Conservation (phyloP, 2,797 vertebrate genomes). For the Garrulus glandarius region DNA sequence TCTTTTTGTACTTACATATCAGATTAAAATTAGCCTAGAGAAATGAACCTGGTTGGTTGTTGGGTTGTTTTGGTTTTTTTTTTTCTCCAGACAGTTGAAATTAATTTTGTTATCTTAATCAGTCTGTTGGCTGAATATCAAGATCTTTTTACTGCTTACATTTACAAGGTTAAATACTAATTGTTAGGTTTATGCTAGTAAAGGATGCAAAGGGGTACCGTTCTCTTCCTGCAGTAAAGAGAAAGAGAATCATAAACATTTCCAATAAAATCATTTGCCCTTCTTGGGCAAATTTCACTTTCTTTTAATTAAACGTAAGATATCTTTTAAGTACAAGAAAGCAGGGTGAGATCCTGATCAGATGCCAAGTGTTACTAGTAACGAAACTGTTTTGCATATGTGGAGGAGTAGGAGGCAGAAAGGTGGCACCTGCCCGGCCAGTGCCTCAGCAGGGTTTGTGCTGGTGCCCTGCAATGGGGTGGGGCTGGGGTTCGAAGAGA, state of each 20-base stretch:
- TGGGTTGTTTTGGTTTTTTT: not conserved
- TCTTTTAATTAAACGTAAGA: not conserved
- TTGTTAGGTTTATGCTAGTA: not conserved
- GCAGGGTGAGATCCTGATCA: not conserved
- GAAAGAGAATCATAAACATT: not conserved
- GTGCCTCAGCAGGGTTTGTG: rapidly evolving
- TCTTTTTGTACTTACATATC: not conserved
- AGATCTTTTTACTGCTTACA: not conserved
- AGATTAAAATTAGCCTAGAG: not conserved
- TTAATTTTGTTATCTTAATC: not conserved
- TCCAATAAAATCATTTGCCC: not conserved
- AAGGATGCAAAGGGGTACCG: rapidly evolving
- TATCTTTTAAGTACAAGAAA: not conserved
- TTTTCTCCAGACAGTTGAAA: not conserved
- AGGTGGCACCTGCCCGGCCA: rapidly evolving
- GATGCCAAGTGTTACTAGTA: not conserved
- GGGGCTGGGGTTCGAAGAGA: rapidly evolving
- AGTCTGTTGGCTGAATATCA: not conserved
- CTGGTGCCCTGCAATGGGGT: rapidly evolving
- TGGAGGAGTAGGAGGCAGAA: not conserved
- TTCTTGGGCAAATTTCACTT: not conserved
- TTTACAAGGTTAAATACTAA: not conserved
- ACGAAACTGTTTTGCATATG: not conserved
- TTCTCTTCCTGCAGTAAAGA: not conserved
- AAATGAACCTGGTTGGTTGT: not conserved